phyloP scores from a whole-genome alignment of 2,113 vertebrate genomes.

The Malurus elegans region DNA sequence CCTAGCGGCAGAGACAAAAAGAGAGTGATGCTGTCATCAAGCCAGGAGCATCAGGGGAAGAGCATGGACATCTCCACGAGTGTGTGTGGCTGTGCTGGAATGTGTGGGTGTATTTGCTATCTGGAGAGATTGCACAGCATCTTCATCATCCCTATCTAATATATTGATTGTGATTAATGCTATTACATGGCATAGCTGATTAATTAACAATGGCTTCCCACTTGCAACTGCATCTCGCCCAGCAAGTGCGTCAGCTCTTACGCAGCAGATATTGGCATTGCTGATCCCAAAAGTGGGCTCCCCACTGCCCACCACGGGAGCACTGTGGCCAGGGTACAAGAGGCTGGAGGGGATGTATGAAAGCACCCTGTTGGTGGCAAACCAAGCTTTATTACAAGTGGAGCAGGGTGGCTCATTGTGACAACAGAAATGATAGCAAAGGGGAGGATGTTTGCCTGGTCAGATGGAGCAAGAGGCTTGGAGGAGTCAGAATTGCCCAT shows the following conservation, averaged over 20 bases:
- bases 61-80: neutral
- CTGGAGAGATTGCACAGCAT: neutral
- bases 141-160: conserved; percentile 14
- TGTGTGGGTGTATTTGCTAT: neutral
- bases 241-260: neutral
- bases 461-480: neutral
- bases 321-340: neutral
- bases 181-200: neutral
- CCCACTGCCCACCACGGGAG: neutral
- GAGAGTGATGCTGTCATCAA: neutral
- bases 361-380: neutral
- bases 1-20: neutral
- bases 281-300: neutral
- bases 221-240: neutral
- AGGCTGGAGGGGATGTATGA: neutral
- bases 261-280: neutral
- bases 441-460: neutral
- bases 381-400: neutral
- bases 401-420: neutral
- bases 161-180: conserved; percentile 39
- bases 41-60: neutral
- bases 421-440: neutral
- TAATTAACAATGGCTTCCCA: conserved; percentile 42
- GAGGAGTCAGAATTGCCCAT: neutral
- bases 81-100: neutral